Evolutionary conservation across 2,888 invertebrate species (phyloP), one percentile per base, ranked within the genome.

Genomic region (Escarpia spicata): DNA sequence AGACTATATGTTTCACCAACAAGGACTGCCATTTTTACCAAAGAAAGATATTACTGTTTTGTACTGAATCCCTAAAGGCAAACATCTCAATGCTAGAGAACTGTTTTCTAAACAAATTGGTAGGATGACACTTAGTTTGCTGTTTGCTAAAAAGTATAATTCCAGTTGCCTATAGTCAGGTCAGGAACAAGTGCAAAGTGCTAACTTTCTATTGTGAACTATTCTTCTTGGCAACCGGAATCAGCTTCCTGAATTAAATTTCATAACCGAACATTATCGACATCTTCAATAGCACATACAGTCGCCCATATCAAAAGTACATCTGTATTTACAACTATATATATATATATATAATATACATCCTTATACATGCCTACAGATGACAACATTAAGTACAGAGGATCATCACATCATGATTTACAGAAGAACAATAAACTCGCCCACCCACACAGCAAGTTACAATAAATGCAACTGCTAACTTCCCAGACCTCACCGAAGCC

Each of bases 301-400:
- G 75, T 26, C 75, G 26, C 19, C 75, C 75, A n/a, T 75, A 75
- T 75, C 75, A 75, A 75, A 75, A 75, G 75, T 75, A 75, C 75
- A 75, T n/a, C 75, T 75, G 75, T 75, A 75, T 75, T 75, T 75
- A 75, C 75, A 75, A 75, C 75, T 75, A 75, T 75, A 75, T 75
- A 75, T 75, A 75, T 75, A 75, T 75, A 75, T 75, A 26, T 75
- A 75, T 75, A 75, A 75, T 2, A 26, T 26, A n/a, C 26, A n/a
- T 26, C 75, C 75, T 75, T 26, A 75, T 75, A 75, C 75, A 75
- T 6, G 75, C 26, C 75, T 75, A 75, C n/a, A n/a, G 75, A 3
- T 52, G 52, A 75, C 75, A 75, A 19, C 75, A 75, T 75, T 75
- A 75, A 75, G 75, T 75, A 75, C 26, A 75, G 75, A 26, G 75